Evolutionary conservation across 37 sponge, comb jelly and placozoan species (phyloP).

Genomic region (Hormiphora californensis): DNA sequence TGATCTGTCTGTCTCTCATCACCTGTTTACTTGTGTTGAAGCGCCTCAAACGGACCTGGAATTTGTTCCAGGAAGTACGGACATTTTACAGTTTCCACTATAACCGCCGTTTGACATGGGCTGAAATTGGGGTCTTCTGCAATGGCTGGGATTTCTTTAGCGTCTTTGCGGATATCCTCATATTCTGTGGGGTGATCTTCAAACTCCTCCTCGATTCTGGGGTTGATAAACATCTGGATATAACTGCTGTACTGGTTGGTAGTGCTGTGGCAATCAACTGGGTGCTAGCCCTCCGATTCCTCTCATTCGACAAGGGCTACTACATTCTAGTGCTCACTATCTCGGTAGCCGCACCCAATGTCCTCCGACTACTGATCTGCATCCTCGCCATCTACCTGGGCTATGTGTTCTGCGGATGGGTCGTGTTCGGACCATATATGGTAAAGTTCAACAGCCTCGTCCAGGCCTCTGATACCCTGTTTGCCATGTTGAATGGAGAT

Average conservation of each 20-base stretch:
- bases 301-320: slow-evolving; percentile 34
- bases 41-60: not conserved
- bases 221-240: not conserved
- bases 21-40: slow-evolving; percentile 1
- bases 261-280: slow-evolving; percentile 19
- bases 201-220: not conserved
- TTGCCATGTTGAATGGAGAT: slow-evolving; percentile 1
- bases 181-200: not conserved
- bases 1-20: not conserved
- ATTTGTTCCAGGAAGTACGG: not conserved
- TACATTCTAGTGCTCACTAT: slow-evolving; percentile 22
- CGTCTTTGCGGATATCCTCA: not conserved
- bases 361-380: slow-evolving; percentile 31
- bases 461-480: not conserved
- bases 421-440: not conserved
- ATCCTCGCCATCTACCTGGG: slow-evolving; percentile 27
- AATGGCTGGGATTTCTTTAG: slow-evolving; percentile 29
- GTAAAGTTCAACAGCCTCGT: not conserved
- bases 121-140: not conserved
- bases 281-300: not conserved
- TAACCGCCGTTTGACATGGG: not conserved
- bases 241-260: not conserved
- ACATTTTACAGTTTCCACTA: not conserved
- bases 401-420: slow-evolving; percentile 21
- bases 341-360: not conserved